Base-by-base conservation (phyloP, 1,140 invertebrate genomes). In the Cryptotermes secundus region DNA sequence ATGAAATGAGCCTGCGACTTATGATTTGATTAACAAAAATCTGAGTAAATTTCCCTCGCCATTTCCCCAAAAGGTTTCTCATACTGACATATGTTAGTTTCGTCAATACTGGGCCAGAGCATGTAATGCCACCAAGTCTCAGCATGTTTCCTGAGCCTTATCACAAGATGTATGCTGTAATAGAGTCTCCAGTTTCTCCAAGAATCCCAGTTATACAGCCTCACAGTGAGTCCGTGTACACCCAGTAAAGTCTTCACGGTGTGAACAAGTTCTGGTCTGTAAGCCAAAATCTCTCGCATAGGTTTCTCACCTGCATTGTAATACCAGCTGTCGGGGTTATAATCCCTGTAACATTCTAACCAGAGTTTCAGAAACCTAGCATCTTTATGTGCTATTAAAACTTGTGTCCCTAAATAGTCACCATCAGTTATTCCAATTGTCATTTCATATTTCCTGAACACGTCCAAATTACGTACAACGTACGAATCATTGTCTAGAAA, bases 391-490 rank as follows among this genome's bases (percentile, higher is more conserved):
- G 85, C 86, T 49, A 87, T 65, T 38, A 87, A 80, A 4, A 86
- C 86, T 79, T 86, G 86, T 31, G 84, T 85, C 12, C 84, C 85
- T n/a, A 87, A 65, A 45, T 86, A 81, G 81, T 85, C 59, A 16
- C 59, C n/a, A 35, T 84, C 82, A 83, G 83, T 88, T 0, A 88
- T 88, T n/a, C 89, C 89, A 22, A 89, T 81, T 9, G 87, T 81
- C 85, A 89, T 87, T 85, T 88, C 88, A 83, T 86, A 88, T 83
- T 85, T 86, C 34, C 87, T 79, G 42, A 87, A 87, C 12, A 81
- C 42, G 49, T 87, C 82, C 34, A 87, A 49, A 83, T 65, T 86
- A 49, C 86, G 83, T 2, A 87, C 84, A 16, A 87, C 49, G 79
- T 85, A 87, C 14, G 84, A 83, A 80, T 87, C 87, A 53, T 86